These are phyloP conservation scores for Cottoperca gobio DNA, from an alignment of 2,797 vertebrate species.

Conservation along the genomic window DNA sequence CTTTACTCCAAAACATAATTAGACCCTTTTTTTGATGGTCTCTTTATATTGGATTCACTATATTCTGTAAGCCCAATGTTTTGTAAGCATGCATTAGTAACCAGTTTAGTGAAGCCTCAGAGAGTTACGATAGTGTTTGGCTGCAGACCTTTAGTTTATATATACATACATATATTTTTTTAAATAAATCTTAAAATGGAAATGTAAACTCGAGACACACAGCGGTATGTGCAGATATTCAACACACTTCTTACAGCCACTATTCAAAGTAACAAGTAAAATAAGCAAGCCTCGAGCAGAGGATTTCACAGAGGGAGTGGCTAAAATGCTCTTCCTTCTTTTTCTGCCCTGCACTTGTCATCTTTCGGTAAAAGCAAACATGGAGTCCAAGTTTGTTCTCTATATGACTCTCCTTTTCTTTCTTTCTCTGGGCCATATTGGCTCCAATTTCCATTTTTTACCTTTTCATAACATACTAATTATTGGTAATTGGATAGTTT, in stretches of 20 bases:
- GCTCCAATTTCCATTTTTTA: neutral
- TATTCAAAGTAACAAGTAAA: neutral
- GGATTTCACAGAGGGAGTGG: conserved; percentile 14
- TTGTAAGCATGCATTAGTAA: too few species aligned
- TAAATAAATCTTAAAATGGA: neutral
- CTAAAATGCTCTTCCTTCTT: neutral
- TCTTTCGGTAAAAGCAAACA: too few species aligned
- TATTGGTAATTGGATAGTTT: neutral
- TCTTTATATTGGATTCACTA: too few species aligned
- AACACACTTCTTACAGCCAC: neutral
- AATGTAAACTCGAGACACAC: neutral
- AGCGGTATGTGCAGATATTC: neutral
- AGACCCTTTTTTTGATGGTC: too few species aligned
- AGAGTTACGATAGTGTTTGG: too few species aligned
- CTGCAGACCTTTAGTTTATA: neutral
- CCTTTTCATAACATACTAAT: conserved; percentile 1
- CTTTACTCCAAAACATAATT: too few species aligned
- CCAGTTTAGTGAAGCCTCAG: neutral
- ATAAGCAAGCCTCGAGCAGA: neutral
- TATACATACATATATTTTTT: neutral
- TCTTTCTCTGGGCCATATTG: neutral
- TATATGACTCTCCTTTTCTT: neutral
- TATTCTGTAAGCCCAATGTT: too few species aligned
- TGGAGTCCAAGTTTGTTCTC: neutral
- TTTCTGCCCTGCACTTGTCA: too few species aligned